Evolutionary conservation across 1,140 invertebrate genomes (phyloP).

Genomic region (Pseudomyrmex sp.): DNA sequence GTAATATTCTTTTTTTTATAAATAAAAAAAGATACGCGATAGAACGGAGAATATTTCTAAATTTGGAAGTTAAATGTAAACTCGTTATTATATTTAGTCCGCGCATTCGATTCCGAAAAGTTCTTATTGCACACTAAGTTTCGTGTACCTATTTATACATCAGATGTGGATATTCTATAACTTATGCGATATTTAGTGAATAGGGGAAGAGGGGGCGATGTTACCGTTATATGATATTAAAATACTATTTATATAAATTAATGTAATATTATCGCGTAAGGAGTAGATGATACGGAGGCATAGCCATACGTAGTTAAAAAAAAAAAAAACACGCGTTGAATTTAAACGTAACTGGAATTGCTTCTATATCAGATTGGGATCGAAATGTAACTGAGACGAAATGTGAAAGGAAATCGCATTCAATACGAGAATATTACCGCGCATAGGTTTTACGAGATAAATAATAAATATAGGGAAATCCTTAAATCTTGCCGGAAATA

Average conservation of each 20-base stretch:
- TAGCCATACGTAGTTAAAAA: constrained; percentile 67
- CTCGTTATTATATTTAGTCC: constrained; percentile 2
- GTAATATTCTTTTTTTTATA: constrained; percentile 2
- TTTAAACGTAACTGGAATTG: constrained; percentile 73
- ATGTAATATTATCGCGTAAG: constrained; percentile 75
- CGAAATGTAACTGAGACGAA: not conserved
- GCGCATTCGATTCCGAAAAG: constrained; percentile 48
- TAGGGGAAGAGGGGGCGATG: constrained; percentile 73
- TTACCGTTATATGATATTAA: constrained; percentile 84
- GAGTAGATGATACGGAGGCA: constrained; percentile 74
- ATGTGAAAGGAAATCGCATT: not conserved
- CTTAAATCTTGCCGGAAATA: constrained; percentile 25
- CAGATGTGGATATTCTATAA: constrained; percentile 69
- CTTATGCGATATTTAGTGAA: constrained; percentile 75
- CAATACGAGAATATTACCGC: constrained; percentile 8
- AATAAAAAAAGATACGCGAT: not conserved
- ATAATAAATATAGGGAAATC: constrained; percentile 35
- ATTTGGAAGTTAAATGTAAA: not conserved
- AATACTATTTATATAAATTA: constrained; percentile 84
- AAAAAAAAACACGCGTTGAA: constrained; percentile 62
- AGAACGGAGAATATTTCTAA: not conserved
- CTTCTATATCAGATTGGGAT: constrained; percentile 44
- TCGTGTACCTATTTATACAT: constrained; percentile 68
- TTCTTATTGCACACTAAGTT: constrained; percentile 60
- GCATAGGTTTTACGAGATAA: constrained; percentile 12